Conservation (phyloP, 64 coral and sea anemone species). For the Dendronephthya gigantea region DNA sequence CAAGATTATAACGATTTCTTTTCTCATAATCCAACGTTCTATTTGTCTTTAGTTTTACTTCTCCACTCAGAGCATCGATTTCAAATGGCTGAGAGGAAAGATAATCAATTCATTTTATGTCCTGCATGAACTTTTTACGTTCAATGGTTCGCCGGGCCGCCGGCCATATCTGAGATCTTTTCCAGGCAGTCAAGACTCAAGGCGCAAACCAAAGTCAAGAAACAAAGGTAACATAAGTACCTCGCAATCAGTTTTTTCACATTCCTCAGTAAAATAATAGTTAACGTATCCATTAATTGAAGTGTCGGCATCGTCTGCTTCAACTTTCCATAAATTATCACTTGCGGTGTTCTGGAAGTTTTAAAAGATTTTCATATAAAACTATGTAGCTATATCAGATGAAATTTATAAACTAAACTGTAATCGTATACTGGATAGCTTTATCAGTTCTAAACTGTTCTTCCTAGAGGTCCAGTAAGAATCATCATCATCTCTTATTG, state of each 20-base stretch:
- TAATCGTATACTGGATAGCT: not conserved
- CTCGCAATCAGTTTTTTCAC: not conserved
- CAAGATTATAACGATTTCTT: slow-evolving; percentile 17
- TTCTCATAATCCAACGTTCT: not conserved
- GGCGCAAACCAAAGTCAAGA: too few relatives aligned
- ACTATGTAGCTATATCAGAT: not conserved
- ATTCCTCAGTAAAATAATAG: not conserved
- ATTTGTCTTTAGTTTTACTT: not conserved
- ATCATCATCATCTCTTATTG: too few relatives aligned
- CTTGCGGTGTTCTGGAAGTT: not conserved
- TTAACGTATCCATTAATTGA: not conserved
- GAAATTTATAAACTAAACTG: not conserved
- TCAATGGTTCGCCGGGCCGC: too few relatives aligned
- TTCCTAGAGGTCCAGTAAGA: too few relatives aligned
- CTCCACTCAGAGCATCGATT: not conserved
- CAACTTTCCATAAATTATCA: not conserved
- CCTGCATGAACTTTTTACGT: too few relatives aligned
- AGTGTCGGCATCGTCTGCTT: not conserved
- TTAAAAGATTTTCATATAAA: not conserved
- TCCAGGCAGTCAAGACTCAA: too few relatives aligned
- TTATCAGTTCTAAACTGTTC: too few relatives aligned
- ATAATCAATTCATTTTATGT: too few relatives aligned
- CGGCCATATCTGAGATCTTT: too few relatives aligned
- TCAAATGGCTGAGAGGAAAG: not conserved
- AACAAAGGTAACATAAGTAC: not conserved